Evolutionary conservation across 53 echinoderm and acorn worm genomes (phyloP), one percentile per base, ranked within the genome.

Genomic region (Crossaster papposus): DNA sequence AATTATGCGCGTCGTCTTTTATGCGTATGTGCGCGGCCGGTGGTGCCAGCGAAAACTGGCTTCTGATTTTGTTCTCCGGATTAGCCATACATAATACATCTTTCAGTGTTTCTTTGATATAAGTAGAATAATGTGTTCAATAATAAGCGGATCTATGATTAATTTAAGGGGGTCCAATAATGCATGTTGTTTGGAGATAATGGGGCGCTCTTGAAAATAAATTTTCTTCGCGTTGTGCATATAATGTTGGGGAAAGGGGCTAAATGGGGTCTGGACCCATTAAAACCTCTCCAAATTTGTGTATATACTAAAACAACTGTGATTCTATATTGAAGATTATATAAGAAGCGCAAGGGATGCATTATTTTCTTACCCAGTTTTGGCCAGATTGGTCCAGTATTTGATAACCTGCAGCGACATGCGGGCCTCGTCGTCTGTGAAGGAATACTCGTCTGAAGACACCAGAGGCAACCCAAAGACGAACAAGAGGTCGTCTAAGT

Each of bases 401-500:
- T 74, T 51, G 54, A 88, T 78, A 10, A 63, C 76, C 65, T 78
- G 12, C 23, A 88, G 4, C 62, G 88, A 88, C 78, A 88, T 51
- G 14, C 54, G 77, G 58, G 58, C 78, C 36, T 88, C 88, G 20
- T 76, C 65, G 14, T 32, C 63, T 8, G 35, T 89, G 23, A 80
- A 80, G 3, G 23, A 14, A 58, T 22, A 89, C 0, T 33, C 30
- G 3, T 80, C 80, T 1, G 13, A n/a, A 8, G 38, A 32, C 18
- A 71, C 14, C 54, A 89, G 34, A 30, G 79, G 89, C 6, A 71
- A 14, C 32, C 89, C 89, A 35, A 89, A 89, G 54, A 89, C 71
- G 26, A 78, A 89, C 11, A 72, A 11, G 70, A 89, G 44, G 4
- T 89, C 89, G 64, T 89, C 89, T 20, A 65, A 80, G 38, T 89